Evolutionary conservation across 2,888 invertebrate genomes (phyloP).

Genomic region (Sminthurides aquaticus): DNA sequence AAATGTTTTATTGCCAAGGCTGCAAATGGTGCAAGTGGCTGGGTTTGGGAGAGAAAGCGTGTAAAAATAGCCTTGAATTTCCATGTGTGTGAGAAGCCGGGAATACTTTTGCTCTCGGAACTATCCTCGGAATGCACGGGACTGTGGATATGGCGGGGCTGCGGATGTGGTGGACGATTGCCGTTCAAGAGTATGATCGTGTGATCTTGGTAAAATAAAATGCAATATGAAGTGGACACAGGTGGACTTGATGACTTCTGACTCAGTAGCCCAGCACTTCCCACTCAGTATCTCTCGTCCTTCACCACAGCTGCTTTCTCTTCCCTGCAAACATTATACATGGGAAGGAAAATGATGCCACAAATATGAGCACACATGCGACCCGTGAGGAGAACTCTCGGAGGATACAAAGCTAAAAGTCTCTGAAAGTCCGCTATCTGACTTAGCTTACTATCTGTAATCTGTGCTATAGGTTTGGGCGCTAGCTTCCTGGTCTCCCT

Average conservation of each 20-base stretch:
- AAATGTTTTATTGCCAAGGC: background rate
- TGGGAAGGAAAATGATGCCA: constrained; percentile 35
- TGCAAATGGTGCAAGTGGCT: too few relatives aligned
- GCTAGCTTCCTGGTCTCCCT: too few relatives aligned
- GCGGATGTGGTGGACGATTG: constrained; percentile 8
- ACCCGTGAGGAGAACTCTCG: constrained; percentile 9
- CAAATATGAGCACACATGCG: constrained; percentile 33
- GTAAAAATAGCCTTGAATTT: background rate
- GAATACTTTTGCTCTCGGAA: background rate
- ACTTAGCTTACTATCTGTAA: too few relatives aligned
- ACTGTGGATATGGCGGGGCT: background rate
- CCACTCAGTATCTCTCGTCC: constrained; percentile 11
- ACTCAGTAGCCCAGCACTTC: constrained; percentile 31
- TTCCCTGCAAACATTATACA: constrained; percentile 26
- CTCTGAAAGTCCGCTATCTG: too few relatives aligned
- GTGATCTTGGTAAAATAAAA: constrained; percentile 36
- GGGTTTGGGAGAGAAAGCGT: background rate
- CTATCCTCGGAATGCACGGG: background rate
- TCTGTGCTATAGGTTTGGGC: too few relatives aligned
- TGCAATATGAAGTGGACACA: constrained; percentile 39
- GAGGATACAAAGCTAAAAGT: too few relatives aligned
- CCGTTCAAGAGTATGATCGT: constrained; percentile 34
- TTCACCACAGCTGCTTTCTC: constrained; percentile 7
- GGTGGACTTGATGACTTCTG: constrained; percentile 44
- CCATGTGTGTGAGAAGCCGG: background rate